Evolutionary conservation across 2,888 invertebrate species (phyloP).

Genomic region (Limenitis camilla): DNA sequence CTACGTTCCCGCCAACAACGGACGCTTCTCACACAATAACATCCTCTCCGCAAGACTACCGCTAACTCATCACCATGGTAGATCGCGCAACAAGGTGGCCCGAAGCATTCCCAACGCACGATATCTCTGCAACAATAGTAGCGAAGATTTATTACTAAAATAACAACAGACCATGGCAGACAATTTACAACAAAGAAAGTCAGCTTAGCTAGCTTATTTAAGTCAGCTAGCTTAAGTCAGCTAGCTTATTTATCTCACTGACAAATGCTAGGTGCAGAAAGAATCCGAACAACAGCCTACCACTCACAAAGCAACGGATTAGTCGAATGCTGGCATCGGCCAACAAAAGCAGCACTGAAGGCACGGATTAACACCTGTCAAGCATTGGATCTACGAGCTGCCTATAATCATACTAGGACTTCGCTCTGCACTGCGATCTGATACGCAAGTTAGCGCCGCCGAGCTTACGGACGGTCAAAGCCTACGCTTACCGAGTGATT

Average conservation of each 20-base stretch:
- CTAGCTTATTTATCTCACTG: slow-evolving; percentile 20
- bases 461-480: slow-evolving; percentile 7
- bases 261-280: slow-evolving; percentile 19
- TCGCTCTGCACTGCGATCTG: neutral
- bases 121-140: no score
- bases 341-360: slow-evolving; percentile 15
- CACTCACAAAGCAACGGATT: slow-evolving; percentile 24
- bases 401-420: neutral
- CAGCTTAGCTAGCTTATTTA: slow-evolving; percentile 23
- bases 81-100: slow-evolving; percentile 31
- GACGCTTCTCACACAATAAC: slow-evolving; percentile 9
- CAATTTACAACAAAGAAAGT: slow-evolving; percentile 21
- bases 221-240: no score
- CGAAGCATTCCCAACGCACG: slow-evolving; percentile 28
- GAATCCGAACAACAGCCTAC: slow-evolving; percentile 22
- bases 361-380: neutral
- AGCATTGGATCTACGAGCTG: slow-evolving; percentile 30
- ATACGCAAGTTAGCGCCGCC: slow-evolving; percentile 21
- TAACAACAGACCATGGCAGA: slow-evolving; percentile 19
- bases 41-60: slow-evolving; percentile 3
- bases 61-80: slow-evolving; percentile 23
- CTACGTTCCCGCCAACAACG: neutral
- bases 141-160: neutral
- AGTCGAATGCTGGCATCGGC: slow-evolving; percentile 17
- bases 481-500: neutral